Conservation (phyloP, 64 coral and sea anemone species). For the Astreopora myriophthalma region DNA sequence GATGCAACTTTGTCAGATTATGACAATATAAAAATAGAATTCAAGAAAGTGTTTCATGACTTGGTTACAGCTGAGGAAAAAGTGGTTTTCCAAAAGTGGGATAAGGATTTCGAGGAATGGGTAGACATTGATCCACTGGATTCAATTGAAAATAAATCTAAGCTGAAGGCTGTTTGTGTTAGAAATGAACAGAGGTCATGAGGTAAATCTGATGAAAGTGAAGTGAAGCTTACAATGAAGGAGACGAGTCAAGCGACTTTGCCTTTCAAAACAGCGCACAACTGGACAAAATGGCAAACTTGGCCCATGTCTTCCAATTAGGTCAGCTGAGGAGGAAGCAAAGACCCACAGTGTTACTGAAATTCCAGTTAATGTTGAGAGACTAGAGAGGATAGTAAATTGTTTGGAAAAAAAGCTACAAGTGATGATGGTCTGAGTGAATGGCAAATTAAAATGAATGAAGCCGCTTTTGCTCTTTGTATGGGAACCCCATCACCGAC, state of each 20-base stretch:
- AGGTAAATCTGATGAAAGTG: neutral
- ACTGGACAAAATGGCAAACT: neutral
- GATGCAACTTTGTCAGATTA: neutral
- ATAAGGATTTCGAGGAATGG: neutral
- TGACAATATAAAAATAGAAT: slow-evolving; percentile 1
- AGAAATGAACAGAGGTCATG: neutral
- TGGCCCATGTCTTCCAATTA: neutral
- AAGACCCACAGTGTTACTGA: neutral
- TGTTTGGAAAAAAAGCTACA: neutral
- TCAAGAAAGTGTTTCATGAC: neutral
- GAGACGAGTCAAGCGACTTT: neutral
- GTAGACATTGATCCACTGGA: slow-evolving; percentile 4
- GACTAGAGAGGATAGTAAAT: neutral
- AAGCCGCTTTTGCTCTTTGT: slow-evolving; percentile 4
- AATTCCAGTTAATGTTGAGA: neutral
- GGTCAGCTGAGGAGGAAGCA: neutral
- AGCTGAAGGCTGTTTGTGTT: neutral
- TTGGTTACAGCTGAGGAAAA: slow-evolving; percentile 8
- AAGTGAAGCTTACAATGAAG: neutral
- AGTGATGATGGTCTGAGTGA: neutral
- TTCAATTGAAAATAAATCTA: slow-evolving; percentile 2
- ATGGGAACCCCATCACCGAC: neutral
- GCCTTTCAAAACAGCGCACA: neutral
- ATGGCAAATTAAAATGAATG: neutral
- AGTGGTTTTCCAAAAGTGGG: neutral